Conservation (phyloP, 2,888 invertebrate species). For the Thereva nobilitata region DNA sequence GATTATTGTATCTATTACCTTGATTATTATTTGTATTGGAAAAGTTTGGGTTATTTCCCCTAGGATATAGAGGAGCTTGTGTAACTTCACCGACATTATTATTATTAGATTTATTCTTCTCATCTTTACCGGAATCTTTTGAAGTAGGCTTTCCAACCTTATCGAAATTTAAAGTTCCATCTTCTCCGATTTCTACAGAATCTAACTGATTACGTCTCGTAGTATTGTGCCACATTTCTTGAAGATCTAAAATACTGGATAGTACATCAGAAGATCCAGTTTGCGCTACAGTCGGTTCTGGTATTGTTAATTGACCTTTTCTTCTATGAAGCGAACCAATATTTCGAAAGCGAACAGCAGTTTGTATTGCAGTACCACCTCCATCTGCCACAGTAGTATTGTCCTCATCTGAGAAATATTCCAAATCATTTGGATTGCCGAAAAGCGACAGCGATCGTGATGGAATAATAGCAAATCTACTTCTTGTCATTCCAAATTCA, state of each 20-base stretch:
- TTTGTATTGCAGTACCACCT: conserved; percentile 58
- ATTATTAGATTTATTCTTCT: conserved; percentile 20
- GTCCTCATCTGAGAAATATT: conserved; percentile 68
- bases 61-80: conserved; percentile 69
- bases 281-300: conserved; percentile 33
- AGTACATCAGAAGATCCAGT: conserved; percentile 65
- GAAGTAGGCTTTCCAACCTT: conserved; percentile 48
- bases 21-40: conserved; percentile 38
- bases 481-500: conserved; percentile 51
- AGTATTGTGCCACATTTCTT: conserved; percentile 71
- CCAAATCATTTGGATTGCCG: conserved; percentile 69
- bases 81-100: conserved; percentile 43
- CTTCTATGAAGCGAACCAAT: conserved; percentile 22
- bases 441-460: conserved; percentile 65
- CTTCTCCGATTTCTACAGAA: conserved; percentile 58
- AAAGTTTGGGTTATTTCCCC: conserved; percentile 53
- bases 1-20: conserved; percentile 57
- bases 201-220: conserved; percentile 63
- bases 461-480: conserved; percentile 47
- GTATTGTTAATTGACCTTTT: conserved; percentile 29
- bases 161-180: conserved; percentile 66
- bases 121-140: conserved; percentile 3
- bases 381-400: conserved; percentile 59
- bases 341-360: conserved; percentile 48
- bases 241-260: conserved; percentile 70